phyloP scores from a whole-genome alignment of 2,797 vertebrate genomes.

The Chrosomus eos region DNA sequence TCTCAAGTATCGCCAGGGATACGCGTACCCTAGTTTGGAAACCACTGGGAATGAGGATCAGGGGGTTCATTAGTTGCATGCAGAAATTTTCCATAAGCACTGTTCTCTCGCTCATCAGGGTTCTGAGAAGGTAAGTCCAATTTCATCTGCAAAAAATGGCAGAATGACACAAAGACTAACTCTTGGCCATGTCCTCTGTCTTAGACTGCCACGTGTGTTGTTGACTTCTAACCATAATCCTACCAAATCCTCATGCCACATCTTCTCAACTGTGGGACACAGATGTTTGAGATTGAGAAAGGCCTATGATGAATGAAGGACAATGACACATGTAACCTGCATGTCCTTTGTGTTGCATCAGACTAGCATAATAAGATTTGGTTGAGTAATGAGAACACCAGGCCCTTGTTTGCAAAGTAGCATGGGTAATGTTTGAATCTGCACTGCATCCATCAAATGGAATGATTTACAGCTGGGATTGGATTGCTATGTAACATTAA shows the following conservation, averaged over 20 bases:
- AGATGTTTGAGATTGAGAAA: slow-evolving; percentile 49
- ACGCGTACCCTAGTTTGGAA: neutral
- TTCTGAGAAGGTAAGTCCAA: slow-evolving; percentile 71
- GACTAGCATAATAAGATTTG: slow-evolving; percentile 48
- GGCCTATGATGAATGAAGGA: slow-evolving; percentile 37
- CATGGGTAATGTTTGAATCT: slow-evolving; percentile 60
- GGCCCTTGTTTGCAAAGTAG: slow-evolving; percentile 51
- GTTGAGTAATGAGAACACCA: slow-evolving; percentile 36
- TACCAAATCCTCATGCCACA: slow-evolving; percentile 68
- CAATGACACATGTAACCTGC: slow-evolving; percentile 59
- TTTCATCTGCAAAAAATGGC: slow-evolving; percentile 49
- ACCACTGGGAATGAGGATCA: slow-evolving; percentile 38
- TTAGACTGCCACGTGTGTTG: slow-evolving; percentile 61
- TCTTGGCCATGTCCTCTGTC: slow-evolving; percentile 55
- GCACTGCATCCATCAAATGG: slow-evolving; percentile 57
- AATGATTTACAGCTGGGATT: slow-evolving; percentile 48
- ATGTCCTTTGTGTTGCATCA: slow-evolving; percentile 67
- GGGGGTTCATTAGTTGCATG: slow-evolving; percentile 68
- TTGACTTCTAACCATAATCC: slow-evolving; percentile 50
- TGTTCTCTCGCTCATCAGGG: neutral
- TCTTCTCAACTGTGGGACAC: slow-evolving; percentile 73
- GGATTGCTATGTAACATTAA: slow-evolving; percentile 21
- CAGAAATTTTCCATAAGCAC: slow-evolving; percentile 14
- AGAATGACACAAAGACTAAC: slow-evolving; percentile 58
- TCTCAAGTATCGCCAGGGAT: neutral